Conservation (phyloP, 2,888 invertebrate genomes). For the Mamestra brassicae region DNA sequence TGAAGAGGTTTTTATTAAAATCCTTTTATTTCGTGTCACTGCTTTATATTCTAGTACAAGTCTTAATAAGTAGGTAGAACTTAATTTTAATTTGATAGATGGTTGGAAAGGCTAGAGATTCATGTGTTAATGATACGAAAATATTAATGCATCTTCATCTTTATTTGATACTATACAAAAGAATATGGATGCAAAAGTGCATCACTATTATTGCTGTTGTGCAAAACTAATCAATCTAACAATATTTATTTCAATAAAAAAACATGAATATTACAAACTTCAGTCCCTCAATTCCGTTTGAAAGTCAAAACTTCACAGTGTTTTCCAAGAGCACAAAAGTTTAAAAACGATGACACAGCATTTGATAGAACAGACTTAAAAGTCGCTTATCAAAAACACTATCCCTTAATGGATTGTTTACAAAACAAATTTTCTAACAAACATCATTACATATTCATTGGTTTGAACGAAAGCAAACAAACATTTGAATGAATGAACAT, state of each 20-base stretch:
- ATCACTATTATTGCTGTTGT: not conserved
- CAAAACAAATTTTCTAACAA: constrained; percentile 22
- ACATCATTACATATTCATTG: constrained; percentile 43
- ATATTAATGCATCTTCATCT: not conserved
- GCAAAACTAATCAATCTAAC: not conserved
- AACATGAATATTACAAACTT: not conserved
- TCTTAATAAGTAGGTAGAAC: constrained; percentile 58
- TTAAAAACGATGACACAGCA: not conserved
- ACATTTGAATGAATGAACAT: constrained; percentile 6
- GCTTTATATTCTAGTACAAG: constrained; percentile 54
- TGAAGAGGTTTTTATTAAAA: constrained; percentile 65
- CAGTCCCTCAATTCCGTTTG: not conserved
- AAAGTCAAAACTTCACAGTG: not conserved
- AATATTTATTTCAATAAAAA: not conserved
- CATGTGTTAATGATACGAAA: not conserved
- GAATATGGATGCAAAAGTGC: not conserved
- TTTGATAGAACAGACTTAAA: not conserved
- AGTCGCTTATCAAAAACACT: constrained; percentile 3
- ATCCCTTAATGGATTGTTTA: constrained; percentile 20
- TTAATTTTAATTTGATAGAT: constrained; percentile 45
- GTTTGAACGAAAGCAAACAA: constrained; percentile 22
- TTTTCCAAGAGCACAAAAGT: not conserved
- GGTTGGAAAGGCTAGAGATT: constrained; percentile 8
- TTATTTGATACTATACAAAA: not conserved
- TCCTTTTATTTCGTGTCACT: constrained; percentile 59